A percentile compares a stretch with the other conserved stretches of the same genome.
These are phyloP conservation scores for Apodemia mormo DNA, from an alignment of 2,888 invertebrate species.

Conservation along the genomic window DNA sequence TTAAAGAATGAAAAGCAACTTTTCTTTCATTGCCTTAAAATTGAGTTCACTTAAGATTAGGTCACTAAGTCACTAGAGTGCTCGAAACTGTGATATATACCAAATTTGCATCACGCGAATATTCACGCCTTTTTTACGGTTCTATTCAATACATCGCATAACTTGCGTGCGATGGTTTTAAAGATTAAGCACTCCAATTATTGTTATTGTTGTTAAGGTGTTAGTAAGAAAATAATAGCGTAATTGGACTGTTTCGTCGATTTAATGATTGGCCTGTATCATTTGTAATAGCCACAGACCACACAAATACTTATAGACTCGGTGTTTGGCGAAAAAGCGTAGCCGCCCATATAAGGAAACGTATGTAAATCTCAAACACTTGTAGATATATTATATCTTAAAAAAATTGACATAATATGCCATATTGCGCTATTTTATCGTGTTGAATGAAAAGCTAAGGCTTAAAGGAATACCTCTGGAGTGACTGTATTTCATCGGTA, in stretches of 20 bases:
- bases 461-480: no score
- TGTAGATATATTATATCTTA: no score
- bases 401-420: no score
- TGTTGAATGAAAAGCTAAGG: no score
- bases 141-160: not conserved
- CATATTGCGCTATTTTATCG: no score
- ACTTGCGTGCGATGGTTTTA: not conserved
- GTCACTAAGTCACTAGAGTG: constrained; percentile 5
- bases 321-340: no score
- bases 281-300: no score
- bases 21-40: not conserved
- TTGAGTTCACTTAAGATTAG: not conserved
- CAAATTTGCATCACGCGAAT: constrained; percentile 9
- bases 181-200: not conserved
- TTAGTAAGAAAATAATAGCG: not conserved
- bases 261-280: not conserved
- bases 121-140: constrained; percentile 6
- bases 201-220: not conserved
- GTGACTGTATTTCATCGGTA: no score
- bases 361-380: no score
- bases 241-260: not conserved
- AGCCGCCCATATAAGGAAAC: no score
- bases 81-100: not conserved
- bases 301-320: no score
- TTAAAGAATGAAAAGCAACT: no score